Evolutionary conservation across 2,113 vertebrate species (phyloP).

Genomic region (Podarcis muralis): DNA sequence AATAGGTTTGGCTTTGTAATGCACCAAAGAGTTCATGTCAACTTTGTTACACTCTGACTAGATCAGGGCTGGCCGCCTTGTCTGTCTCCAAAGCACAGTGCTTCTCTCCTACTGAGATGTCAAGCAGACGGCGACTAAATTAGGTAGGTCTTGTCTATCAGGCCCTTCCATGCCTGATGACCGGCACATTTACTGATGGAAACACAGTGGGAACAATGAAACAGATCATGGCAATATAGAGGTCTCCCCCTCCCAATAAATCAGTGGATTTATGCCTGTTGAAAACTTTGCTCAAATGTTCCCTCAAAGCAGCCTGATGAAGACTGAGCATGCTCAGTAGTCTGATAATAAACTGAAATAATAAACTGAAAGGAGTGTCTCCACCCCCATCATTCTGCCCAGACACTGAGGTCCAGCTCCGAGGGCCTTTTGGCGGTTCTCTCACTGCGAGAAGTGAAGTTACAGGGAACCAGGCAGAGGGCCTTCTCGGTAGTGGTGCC

Average conservation of each 20-base stretch:
- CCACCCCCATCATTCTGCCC: too few species aligned
- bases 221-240: not conserved
- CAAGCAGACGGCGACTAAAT: slow-evolving; percentile 55
- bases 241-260: too few species aligned
- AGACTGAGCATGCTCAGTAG: too few species aligned
- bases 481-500: not conserved
- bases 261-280: slow-evolving; percentile 30
- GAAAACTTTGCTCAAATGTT: not conserved
- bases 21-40: slow-evolving; percentile 23
- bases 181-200: slow-evolving; percentile 36
- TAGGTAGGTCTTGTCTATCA: slow-evolving; percentile 41
- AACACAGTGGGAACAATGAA: slow-evolving; percentile 50
- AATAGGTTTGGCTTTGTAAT: slow-evolving; percentile 10
- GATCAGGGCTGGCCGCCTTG: slow-evolving; percentile 23
- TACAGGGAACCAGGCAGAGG: too few species aligned
- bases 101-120: slow-evolving; percentile 46
- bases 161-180: slow-evolving; percentile 41
- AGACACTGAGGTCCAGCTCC: too few species aligned
- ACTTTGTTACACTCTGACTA: not conserved
- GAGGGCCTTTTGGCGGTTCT: too few species aligned
- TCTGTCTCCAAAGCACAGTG: slow-evolving; percentile 26
- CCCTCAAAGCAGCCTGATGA: too few species aligned
- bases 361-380: too few species aligned
- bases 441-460: too few species aligned
- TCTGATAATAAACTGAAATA: too few species aligned